Evolutionary conservation across 2,888 invertebrate species (phyloP), one percentile per base, ranked within the genome.

Genomic region (Gandaritis pyraliata): DNA sequence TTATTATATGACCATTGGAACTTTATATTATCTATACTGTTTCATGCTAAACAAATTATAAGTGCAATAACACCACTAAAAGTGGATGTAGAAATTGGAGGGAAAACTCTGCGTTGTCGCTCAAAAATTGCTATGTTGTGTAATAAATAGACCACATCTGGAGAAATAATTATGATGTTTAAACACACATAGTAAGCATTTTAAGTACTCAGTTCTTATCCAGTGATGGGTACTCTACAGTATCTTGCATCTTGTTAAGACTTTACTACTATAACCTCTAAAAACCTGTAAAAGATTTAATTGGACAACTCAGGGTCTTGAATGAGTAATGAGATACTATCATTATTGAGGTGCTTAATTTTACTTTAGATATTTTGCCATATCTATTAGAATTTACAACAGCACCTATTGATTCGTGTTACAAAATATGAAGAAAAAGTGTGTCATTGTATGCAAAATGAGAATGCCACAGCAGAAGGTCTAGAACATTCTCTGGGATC

Each of bases 401-500:
- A 56, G 38, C 47, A 56, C n/a, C n/a, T n/a, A n/a, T 39, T 33
- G 4, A 45, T 36, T 45, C 36, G 38, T 7, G 13, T 57, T 46
- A 16, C 57, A 45, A 52, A 47, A 39, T 29, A 62, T 45, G 15
- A n/a, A 39, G 49, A 38, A 58, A 51, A 64, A 41, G 56, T 64
- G 41, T 47, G 52, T 56, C 54, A 57, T 49, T 47, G 36, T 39
- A 36, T 61, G 47, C 56, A 52, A 33, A 63, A 29, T 51, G 16
- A 29, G 15, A 59, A 45, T 61, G 45, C 18, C 15, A 39, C 39
- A 50, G 61, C 64, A 70, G 58, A 72, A 69, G 68, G 71, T 87
- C 87, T 86, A 86, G 88, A 88, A 88, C 75, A 77, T 87, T 87
- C 87, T 75, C 69, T 75, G 65, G 62, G 68, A 64, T 60, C 49